Conservation (phyloP, 2,797 vertebrate genomes). For the Todus mexicanus region DNA sequence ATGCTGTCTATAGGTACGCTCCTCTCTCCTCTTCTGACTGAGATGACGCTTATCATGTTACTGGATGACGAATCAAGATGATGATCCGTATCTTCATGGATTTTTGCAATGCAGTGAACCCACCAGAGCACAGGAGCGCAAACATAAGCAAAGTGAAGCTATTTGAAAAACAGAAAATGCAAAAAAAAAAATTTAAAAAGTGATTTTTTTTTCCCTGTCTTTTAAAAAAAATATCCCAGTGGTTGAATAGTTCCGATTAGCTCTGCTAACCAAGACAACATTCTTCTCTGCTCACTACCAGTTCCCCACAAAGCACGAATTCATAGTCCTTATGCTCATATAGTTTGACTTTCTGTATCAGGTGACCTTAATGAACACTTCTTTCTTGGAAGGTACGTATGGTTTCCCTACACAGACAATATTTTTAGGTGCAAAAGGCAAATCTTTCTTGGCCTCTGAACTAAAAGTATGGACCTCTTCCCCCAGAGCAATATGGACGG, state of each 20-base stretch:
- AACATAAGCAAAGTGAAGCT: not conserved
- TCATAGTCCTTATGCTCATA: not conserved
- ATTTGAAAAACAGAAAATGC: not conserved
- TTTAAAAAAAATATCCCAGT: not conserved
- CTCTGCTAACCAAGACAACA: not conserved
- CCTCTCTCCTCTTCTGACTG: not conserved
- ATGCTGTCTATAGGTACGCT: not conserved
- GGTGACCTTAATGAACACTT: not conserved
- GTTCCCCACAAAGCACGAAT: not conserved
- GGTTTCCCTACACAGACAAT: not conserved
- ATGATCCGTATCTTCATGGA: not conserved
- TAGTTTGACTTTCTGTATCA: not conserved
- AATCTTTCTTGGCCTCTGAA: not conserved
- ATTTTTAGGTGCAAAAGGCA: not conserved
- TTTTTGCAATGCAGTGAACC: not conserved
- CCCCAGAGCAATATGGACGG: not conserved
- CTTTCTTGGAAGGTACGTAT: not conserved
- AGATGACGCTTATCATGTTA: not conserved
- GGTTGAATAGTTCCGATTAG: not conserved
- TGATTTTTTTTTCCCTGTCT: fast-evolving
- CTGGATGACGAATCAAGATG: not conserved
- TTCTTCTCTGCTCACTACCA: not conserved
- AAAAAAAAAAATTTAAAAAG: fast-evolving
- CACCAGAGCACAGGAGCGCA: not conserved
- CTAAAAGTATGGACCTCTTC: not conserved